Conservation (phyloP, 2,797 vertebrate species). For the Phalloptychus januarius region DNA sequence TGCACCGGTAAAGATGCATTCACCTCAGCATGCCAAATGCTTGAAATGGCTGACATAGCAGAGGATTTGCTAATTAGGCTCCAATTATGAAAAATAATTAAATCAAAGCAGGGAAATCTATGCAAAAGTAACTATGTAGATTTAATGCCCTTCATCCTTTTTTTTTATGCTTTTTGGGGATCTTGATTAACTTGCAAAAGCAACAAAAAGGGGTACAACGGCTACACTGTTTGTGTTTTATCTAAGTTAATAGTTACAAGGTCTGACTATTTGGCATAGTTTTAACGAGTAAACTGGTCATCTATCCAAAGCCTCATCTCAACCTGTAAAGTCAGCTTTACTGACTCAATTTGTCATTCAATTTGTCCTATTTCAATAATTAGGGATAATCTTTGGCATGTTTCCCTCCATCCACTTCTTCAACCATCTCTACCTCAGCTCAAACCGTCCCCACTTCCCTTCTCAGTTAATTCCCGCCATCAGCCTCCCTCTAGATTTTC, state of each 20-base stretch:
- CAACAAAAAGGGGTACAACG: too few species aligned
- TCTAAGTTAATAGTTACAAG: background rate
- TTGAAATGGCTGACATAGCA: background rate
- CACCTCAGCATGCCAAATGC: constrained; percentile 1
- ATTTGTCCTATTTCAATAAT: constrained; percentile 7
- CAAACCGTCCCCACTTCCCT: constrained; percentile 31
- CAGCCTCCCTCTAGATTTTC: constrained; percentile 42
- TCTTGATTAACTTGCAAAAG: too few species aligned
- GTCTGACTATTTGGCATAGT: background rate
- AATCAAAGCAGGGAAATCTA: background rate
- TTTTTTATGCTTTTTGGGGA: background rate
- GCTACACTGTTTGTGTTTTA: background rate
- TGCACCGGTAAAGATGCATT: background rate
- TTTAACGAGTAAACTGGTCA: background rate
- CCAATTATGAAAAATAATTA: background rate
- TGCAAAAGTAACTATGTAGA: background rate
- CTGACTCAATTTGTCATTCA: background rate
- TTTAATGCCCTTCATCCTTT: background rate
- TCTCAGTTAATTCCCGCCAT: constrained; percentile 45
- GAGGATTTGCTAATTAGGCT: background rate
- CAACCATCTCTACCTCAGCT: constrained; percentile 26
- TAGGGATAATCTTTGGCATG: constrained; percentile 14
- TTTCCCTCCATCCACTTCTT: constrained; percentile 42
- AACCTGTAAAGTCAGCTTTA: constrained; percentile 6
- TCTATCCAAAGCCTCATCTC: background rate